phyloP scores from a whole-genome alignment of 2,113 vertebrate species.

The Austrofundulus limnaeus region DNA sequence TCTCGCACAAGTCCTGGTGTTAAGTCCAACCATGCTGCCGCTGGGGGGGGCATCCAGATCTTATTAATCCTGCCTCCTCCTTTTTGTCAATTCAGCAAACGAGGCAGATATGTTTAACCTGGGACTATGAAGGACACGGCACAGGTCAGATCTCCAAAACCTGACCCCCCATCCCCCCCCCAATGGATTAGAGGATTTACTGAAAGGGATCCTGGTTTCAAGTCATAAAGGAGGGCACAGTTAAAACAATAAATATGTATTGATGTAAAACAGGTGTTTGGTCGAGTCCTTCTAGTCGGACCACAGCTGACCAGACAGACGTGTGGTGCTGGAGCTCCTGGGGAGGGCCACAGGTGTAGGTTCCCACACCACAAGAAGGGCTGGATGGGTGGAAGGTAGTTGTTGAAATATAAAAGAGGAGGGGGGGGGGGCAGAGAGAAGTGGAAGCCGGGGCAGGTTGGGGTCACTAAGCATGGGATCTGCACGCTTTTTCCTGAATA shows the following conservation, averaged over 20 bases:
- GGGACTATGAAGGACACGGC: slow-evolving; percentile 33
- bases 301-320: slow-evolving; percentile 1
- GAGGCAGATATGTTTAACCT: slow-evolving; percentile 27
- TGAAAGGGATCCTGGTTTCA: slow-evolving; percentile 65
- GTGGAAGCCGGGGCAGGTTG: slow-evolving; percentile 65
- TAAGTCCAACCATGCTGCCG: not conserved
- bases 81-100: not conserved
- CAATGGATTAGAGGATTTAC: slow-evolving; percentile 73
- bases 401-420: slow-evolving; percentile 49
- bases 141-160: slow-evolving; percentile 62
- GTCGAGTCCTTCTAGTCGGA: no score
- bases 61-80: slow-evolving; percentile 16
- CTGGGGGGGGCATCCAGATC: slow-evolving; percentile 5
- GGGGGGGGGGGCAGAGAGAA: slow-evolving; percentile 61
- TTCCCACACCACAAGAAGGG: slow-evolving; percentile 72
- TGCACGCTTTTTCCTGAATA: slow-evolving; percentile 74
- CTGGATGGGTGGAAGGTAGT: slow-evolving; percentile 46
- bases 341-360: slow-evolving; percentile 74
- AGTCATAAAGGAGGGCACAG: slow-evolving; percentile 49
- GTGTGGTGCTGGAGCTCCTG: slow-evolving; percentile 19
- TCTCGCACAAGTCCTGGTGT: slow-evolving; percentile 7
- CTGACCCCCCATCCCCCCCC: slow-evolving; percentile 42
- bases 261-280: no score
- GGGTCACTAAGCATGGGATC: slow-evolving; percentile 76
- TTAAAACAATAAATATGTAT: not conserved